Base-by-base conservation (phyloP, 2,888 invertebrate genomes). In the Torymus auratus region DNA sequence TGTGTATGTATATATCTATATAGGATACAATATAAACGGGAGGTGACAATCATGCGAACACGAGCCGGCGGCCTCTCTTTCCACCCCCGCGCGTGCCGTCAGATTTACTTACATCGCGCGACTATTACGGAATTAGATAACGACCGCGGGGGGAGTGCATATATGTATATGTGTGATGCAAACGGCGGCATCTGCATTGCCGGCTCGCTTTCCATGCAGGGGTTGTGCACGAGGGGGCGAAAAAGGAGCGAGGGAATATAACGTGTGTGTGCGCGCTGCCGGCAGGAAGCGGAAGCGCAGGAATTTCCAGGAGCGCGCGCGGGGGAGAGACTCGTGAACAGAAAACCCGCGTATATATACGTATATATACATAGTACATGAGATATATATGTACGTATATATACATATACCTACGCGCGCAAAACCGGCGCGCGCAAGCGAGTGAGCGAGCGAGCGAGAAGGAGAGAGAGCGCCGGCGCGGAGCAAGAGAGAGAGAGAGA, bases 261-360 rank as follows among this genome's bases (percentile, higher is more conserved):
- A 13, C 12, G n/a, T 23, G 58, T 52, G 52, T 14, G 23, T 55
- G 23, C 12, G 15, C 17, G 52, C 20, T 50, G n/a, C 50, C 69
- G 50, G 52, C 60, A 71, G 77, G 77, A 77, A 77, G 65, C 77
- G 70, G 78, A 72, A 67, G 71, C 65, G 53, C 60, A 23, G 71
- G 58, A 70, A 70, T 70, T 70, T 70, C 60, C 70, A 58, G 15
- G 50, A 17, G n/a, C 64, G 65, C 52, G 70, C 11, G 55, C 58
- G 15, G 65, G 23, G 20, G 7, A n/a, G 20, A 58, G 41, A 7
- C 41, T 41, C 41, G 41, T 41, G 41, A 41, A 41, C 41, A 41
- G 41, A 41, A 41, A 41, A 41, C 41, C 7, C 41, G 41, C 41
- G 5, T 10, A 10, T 7, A 5, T 7, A 1, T 41, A 41, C 7